Conservation (phyloP, 2,113 vertebrate genomes). For the Polypterus senegalus region DNA sequence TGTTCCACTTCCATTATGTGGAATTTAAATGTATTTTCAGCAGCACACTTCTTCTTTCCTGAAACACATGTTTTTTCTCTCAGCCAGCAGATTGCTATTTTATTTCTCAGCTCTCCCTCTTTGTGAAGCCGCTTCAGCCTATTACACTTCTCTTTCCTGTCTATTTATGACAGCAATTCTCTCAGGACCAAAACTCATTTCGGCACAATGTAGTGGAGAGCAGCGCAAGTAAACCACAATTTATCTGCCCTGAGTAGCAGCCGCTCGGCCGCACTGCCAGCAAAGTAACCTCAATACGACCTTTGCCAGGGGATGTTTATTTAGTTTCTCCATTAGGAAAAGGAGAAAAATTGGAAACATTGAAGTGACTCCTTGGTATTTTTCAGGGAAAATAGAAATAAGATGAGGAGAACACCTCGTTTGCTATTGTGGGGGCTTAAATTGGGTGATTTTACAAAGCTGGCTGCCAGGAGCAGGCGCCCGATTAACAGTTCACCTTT, state of each 20-base stretch:
- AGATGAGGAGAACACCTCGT: too few species aligned
- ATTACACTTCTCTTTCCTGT: constrained; percentile 43
- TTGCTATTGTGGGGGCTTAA: too few species aligned
- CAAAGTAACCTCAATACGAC: constrained; percentile 59
- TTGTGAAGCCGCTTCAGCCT: constrained; percentile 35
- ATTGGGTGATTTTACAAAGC: too few species aligned
- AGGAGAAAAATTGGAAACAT: constrained; percentile 17
- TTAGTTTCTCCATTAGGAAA: constrained; percentile 22
- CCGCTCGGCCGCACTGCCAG: constrained; percentile 28
- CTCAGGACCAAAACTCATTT: constrained; percentile 63
- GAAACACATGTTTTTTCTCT: background rate
- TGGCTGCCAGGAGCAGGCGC: too few species aligned
- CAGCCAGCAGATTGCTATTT: constrained; percentile 5
- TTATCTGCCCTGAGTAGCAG: constrained; percentile 41
- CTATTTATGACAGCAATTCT: constrained; percentile 59
- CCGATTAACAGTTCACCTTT: too few species aligned
- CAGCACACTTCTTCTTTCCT: too few species aligned
- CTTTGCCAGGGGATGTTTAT: constrained; percentile 47
- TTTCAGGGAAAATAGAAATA: background rate
- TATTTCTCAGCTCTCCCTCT: constrained; percentile 26
- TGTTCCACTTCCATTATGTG: too few species aligned
- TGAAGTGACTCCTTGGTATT: background rate
- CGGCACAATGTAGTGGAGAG: constrained; percentile 46
- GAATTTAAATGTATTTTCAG: too few species aligned
- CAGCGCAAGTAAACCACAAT: constrained; percentile 43